Percentiles rank a stretch among this genome's conserved stretches.
phyloP scores from a whole-genome alignment of 2,797 vertebrate species.

The Rhyacichthys aspro region DNA sequence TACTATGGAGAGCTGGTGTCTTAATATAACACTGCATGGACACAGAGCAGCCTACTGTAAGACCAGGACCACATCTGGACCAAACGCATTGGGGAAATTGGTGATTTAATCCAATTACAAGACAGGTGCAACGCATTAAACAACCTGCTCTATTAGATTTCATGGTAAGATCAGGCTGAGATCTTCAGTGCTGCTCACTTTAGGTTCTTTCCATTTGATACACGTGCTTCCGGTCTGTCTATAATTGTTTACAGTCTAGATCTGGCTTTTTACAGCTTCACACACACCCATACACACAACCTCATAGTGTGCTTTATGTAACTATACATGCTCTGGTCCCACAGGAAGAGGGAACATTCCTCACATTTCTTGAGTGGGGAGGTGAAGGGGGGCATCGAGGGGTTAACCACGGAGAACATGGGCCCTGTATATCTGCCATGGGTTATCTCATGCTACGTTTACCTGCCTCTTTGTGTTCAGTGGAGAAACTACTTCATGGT shows the following conservation, averaged over 20 bases:
- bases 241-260: slow-evolving; percentile 46
- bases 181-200: slow-evolving; percentile 15
- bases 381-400: slow-evolving; percentile 55
- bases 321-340: slow-evolving; percentile 73
- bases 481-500: no score
- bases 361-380: slow-evolving; percentile 73
- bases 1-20: slow-evolving; percentile 34
- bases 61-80: slow-evolving; percentile 56
- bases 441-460: slow-evolving; percentile 40
- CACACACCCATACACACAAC: slow-evolving; percentile 26
- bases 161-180: slow-evolving; percentile 25
- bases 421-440: slow-evolving; percentile 49
- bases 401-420: slow-evolving; percentile 59
- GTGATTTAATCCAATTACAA: slow-evolving; percentile 57
- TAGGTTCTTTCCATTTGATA: slow-evolving; percentile 46
- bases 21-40: slow-evolving; percentile 47
- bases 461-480: slow-evolving; percentile 36
- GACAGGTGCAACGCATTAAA: slow-evolving; percentile 64
- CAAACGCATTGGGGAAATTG: slow-evolving; percentile 32
- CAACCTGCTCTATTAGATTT: slow-evolving; percentile 42
- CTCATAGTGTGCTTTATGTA: slow-evolving; percentile 41
- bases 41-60: slow-evolving; percentile 12
- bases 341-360: slow-evolving; percentile 85
- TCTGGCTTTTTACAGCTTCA: slow-evolving; percentile 26
- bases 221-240: slow-evolving; percentile 66